Conservation (phyloP, 2,113 vertebrate genomes). For the Tor tambroides region DNA sequence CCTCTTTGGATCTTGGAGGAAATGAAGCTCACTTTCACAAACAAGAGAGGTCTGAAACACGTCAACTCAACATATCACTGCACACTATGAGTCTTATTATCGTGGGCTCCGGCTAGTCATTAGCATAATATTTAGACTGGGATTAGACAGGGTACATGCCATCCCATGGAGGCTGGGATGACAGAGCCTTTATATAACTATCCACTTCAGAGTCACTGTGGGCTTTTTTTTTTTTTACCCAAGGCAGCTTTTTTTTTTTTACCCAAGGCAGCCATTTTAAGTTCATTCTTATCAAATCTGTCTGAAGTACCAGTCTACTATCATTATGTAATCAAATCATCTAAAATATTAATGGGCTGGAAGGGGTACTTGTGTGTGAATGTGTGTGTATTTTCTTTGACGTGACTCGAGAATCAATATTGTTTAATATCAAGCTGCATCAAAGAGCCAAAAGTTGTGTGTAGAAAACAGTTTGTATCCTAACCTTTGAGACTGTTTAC, state of each 20-base stretch:
- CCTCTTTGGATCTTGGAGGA: neutral
- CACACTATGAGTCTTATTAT: slow-evolving; percentile 14
- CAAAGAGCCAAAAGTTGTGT: neutral
- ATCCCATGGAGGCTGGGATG: slow-evolving; percentile 29
- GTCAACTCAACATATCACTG: slow-evolving; percentile 14
- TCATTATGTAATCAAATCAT: slow-evolving; percentile 27
- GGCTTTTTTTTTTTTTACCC: neutral
- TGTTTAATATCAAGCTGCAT: neutral
- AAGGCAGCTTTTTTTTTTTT: neutral
- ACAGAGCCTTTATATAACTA: slow-evolving; percentile 1
- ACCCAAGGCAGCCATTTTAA: neutral
- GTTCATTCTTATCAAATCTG: slow-evolving; percentile 1
- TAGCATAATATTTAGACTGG: slow-evolving; percentile 53
- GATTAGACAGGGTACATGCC: slow-evolving; percentile 14
- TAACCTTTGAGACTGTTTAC: slow-evolving; percentile 10
- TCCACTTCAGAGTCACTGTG: neutral
- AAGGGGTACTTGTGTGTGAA: slow-evolving; percentile 10
- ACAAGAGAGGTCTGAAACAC: neutral
- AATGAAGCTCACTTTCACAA: neutral
- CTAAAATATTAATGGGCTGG: neutral
- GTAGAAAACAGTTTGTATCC: neutral
- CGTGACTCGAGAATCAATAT: neutral
- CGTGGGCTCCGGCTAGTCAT: slow-evolving; percentile 28
- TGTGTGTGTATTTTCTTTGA: slow-evolving; percentile 22
- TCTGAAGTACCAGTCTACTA: slow-evolving; percentile 14